phyloP scores from a whole-genome alignment of 2,888 invertebrate genomes.

The Blomia tropicalis region DNA sequence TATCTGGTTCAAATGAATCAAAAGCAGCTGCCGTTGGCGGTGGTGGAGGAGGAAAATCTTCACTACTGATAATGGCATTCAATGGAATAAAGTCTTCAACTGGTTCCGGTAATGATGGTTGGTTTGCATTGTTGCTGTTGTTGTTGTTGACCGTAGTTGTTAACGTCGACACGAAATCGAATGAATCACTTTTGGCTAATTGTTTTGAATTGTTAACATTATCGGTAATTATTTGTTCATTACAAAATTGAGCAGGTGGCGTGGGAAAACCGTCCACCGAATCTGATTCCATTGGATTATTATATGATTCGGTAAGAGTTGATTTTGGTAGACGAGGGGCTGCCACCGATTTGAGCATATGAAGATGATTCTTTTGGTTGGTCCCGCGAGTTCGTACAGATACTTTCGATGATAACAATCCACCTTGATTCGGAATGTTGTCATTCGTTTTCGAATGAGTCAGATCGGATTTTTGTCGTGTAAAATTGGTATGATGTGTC shows the following conservation, averaged over 20 bases:
- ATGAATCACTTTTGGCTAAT: constrained; percentile 22
- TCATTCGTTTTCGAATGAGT: constrained; percentile 32
- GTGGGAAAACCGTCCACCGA: background rate
- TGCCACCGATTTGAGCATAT: constrained; percentile 29
- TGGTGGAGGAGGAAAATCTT: constrained; percentile 23
- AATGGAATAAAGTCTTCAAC: background rate
- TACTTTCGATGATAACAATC: background rate
- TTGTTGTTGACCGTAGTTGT: constrained; percentile 12
- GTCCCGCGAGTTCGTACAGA: constrained; percentile 26
- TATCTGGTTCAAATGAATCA: background rate
- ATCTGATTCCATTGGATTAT: background rate
- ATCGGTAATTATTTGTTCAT: background rate
- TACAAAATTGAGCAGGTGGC: background rate
- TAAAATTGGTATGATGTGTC: constrained; percentile 23
- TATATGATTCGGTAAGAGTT: background rate
- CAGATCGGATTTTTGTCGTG: constrained; percentile 34
- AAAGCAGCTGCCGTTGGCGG: background rate
- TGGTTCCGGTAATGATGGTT: background rate
- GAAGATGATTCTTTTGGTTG: constrained; percentile 25
- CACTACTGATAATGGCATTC: constrained; percentile 3
- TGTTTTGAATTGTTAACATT: background rate
- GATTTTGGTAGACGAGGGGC: constrained; percentile 30
- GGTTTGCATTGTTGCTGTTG: background rate
- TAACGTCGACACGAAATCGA: constrained; percentile 15
- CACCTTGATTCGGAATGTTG: constrained; percentile 28